phyloP scores from a whole-genome alignment of 2,888 invertebrate species.

The Eupithecia insigniata region DNA sequence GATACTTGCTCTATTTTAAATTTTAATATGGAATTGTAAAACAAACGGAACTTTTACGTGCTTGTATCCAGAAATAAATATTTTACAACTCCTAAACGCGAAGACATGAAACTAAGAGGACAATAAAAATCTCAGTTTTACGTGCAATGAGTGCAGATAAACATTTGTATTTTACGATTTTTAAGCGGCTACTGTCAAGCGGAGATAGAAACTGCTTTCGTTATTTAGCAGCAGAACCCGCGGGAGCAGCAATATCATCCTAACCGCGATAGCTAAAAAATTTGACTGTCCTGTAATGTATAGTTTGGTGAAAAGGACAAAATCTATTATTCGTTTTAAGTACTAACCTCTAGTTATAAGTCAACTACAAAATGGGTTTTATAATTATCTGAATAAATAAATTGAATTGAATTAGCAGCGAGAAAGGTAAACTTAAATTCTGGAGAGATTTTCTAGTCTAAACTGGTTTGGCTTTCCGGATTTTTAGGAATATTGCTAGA shows the following conservation, averaged over 20 bases:
- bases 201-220: slow-evolving; percentile 12
- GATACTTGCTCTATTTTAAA: not conserved
- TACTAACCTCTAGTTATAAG: too few species aligned
- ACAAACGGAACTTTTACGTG: slow-evolving; percentile 1
- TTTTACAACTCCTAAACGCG: slow-evolving; percentile 33
- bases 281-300: too few species aligned
- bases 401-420: too few species aligned
- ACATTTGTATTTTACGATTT: slow-evolving; percentile 44
- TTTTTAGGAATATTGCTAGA: not conserved
- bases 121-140: slow-evolving; percentile 47
- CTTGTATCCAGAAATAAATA: slow-evolving; percentile 28
- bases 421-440: not conserved
- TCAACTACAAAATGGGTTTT: too few species aligned
- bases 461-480: not conserved
- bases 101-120: slow-evolving; percentile 32
- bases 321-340: too few species aligned
- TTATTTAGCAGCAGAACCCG: too few species aligned
- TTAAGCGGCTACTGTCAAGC: slow-evolving; percentile 23
- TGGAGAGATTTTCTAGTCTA: not conserved
- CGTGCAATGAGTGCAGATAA: slow-evolving; percentile 41
- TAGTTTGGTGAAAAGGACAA: too few species aligned
- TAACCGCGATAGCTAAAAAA: too few species aligned
- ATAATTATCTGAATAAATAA: too few species aligned
- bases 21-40: slow-evolving; percentile 2
- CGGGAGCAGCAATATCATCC: too few species aligned